phyloP scores from a whole-genome alignment of 1,140 invertebrate species.

The Dufourea novaeangliae region DNA sequence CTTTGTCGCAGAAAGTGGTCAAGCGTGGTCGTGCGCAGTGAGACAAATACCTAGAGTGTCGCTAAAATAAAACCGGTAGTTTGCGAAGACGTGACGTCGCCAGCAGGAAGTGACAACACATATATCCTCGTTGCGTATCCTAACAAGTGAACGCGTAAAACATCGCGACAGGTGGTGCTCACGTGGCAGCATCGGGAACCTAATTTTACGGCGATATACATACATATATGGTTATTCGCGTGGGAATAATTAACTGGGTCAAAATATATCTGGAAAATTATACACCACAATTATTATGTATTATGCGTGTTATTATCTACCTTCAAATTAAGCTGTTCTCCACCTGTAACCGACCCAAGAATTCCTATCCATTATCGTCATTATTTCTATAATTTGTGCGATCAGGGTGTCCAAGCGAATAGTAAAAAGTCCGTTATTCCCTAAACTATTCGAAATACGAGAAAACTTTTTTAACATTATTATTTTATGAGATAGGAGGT shows the following conservation, averaged over 20 bases:
- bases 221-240: background rate
- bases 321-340: too few relatives aligned
- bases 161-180: constrained; percentile 41
- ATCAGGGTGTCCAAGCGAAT: too few relatives aligned
- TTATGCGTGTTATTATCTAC: too few relatives aligned
- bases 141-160: constrained; percentile 16
- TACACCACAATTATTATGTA: too few relatives aligned
- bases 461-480: too few relatives aligned
- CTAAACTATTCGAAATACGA: too few relatives aligned
- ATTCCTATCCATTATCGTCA: too few relatives aligned
- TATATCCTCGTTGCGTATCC: constrained; percentile 41
- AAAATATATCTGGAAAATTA: background rate
- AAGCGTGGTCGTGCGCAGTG: background rate
- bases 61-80: constrained; percentile 63
- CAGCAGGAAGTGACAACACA: constrained; percentile 50
- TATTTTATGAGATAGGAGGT: too few relatives aligned
- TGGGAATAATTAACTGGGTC: background rate
- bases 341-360: too few relatives aligned
- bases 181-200: constrained; percentile 15
- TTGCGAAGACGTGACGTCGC: constrained; percentile 49
- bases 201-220: background rate
- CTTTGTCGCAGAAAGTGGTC: constrained; percentile 3
- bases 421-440: too few relatives aligned
- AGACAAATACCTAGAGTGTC: constrained; percentile 60
- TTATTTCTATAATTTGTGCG: too few relatives aligned